Evolutionary conservation across 2,888 invertebrate genomes (phyloP).

Genomic region (Hofmannophila pseudospretella): DNA sequence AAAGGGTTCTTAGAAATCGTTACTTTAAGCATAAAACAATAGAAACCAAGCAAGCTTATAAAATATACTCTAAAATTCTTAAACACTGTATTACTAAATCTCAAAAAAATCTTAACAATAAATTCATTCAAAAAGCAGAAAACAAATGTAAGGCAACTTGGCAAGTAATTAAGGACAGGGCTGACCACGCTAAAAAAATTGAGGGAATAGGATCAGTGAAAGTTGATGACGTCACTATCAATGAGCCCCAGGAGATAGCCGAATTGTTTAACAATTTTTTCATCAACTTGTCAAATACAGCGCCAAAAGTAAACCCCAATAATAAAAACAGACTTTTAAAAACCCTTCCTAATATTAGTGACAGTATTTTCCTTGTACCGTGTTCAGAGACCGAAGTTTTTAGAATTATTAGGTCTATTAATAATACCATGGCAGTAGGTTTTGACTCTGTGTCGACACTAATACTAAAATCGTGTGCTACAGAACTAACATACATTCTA

Average conservation of each 20-base stretch:
- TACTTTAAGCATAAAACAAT: not conserved
- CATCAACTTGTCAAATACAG: not conserved
- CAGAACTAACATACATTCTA: not conserved
- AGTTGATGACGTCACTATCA: not conserved
- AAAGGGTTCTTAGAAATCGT: not conserved
- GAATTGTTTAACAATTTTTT: constrained; percentile 3
- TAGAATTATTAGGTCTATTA: too few species aligned
- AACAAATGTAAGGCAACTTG: constrained; percentile 4
- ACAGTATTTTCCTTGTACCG: too few species aligned
- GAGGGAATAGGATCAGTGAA: not conserved
- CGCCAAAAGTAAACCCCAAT: too few species aligned
- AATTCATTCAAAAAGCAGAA: not conserved
- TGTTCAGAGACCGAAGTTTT: too few species aligned
- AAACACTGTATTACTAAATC: not conserved
- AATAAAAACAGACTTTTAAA: too few species aligned
- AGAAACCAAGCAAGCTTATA: not conserved
- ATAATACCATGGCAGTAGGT: too few species aligned
- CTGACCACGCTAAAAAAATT: not conserved
- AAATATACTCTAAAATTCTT: not conserved
- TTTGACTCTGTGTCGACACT: not conserved
- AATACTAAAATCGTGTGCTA: not conserved
- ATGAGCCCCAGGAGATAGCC: not conserved
- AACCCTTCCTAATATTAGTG: too few species aligned
- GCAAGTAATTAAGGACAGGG: constrained; percentile 3
- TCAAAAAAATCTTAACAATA: not conserved